Evolutionary conservation across 1,140 invertebrate species (phyloP), one percentile per base, ranked within the genome.

Genomic region (Drosophila sp.): DNA sequence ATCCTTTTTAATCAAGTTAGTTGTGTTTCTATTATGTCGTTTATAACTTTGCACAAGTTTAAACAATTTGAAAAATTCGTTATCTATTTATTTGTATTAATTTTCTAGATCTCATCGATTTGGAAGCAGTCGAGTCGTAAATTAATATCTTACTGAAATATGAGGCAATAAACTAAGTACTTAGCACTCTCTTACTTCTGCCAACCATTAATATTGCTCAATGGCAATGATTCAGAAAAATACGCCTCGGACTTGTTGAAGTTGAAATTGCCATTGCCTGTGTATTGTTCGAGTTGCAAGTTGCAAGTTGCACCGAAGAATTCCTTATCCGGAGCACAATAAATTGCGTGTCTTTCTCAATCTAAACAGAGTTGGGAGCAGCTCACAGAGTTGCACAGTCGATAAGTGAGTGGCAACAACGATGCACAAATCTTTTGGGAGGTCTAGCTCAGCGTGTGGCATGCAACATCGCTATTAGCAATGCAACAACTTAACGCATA

Each of bases 281-380:
- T 59, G 46, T 32, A 11, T 9, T 45, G 56, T 45, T 3, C 43
- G 11, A 50, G n/a, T 50, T 27, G 46, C 46, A 46, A 25, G 43
- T 27, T 25, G 18, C 9, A 46, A 25, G 43, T 27, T 25, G 18
- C 9, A 14, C n/a, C 46, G 11, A 36, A n/a, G 40, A 36, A 45
- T 48, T 51, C n/a, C 38, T 38, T 59, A 41, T 40, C 11, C 21
- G 14, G 7, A 7, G 40, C 48, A 54, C 56, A 34, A 69, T 62
- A 69, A 73, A 69, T 73, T 73, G 48, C 65, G 65, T 73, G 71
- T 69, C 29, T 54, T 34, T 6, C 16, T n/a, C 8, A 61, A 69
- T 66, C 36, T 72, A 72, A 59, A 72, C 70, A 72, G 14, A 40
- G 21, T 45, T 62, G 7, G 32, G 18, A 14, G 34, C 27, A 51